Base-by-base conservation (phyloP, 2,797 vertebrate species). In the Gouania willdenowi region DNA sequence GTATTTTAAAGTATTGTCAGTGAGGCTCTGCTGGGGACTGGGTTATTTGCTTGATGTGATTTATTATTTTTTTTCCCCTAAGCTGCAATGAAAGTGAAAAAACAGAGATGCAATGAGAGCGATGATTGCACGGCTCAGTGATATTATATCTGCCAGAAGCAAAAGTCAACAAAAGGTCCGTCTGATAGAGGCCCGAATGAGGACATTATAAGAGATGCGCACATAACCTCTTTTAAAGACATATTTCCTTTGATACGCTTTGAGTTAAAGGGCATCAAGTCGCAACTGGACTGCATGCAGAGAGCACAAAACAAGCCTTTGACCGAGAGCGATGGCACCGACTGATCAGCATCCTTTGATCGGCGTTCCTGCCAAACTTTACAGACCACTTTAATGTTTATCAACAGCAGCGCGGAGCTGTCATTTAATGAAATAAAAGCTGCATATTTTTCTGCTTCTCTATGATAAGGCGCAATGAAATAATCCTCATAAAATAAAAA, bases 401-500 rank as follows among this genome's bases (percentile, higher is more conserved):
- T 79, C 69, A 33, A 42, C 49, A 26, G 19, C 36, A 3, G 59
- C 59, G 21, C 43, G 51, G 53, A 43, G 45, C 34, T 51, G 57
- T 53, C 62, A 57, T 42, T 19, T 20, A 52, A 44, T 5, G 18
- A 69, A 71, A 64, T 16, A 60, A 62, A 66, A 10, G 41, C 26
- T 4, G 10, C 45, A 50, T 28, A 66, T 81, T 69, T 43, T 11
- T 60, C 54, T 57, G 62, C 45, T 3, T 16, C 59, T 74, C 79
- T 63, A 73, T 27, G 68, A 74, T 63, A 55, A 68, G 61, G 59
- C 8, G 29, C 56, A 38, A 25, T 55, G 51, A 77, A 76, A 71
- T 72, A 71, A 81, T 69, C 53, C 65, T 54, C 50, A 3, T 69
- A 50, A 76, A 76, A 69, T 69, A 44, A 54, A 20, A 20, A 67